These are phyloP conservation scores for Bucco capensis DNA, from an alignment of 2,113 vertebrate genomes.

Conservation along the genomic window DNA sequence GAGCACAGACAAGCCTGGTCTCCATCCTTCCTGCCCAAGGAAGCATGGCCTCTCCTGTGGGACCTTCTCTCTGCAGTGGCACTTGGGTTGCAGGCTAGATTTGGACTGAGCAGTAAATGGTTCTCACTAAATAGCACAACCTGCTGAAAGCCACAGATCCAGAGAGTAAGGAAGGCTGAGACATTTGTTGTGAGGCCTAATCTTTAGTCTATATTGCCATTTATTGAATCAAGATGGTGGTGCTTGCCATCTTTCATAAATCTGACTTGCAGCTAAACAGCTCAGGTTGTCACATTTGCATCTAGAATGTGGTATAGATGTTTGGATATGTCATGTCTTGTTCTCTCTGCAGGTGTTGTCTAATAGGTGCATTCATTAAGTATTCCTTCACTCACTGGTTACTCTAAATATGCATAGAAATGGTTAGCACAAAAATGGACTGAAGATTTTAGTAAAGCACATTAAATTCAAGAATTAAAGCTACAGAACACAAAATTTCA, in stretches of 20 bases:
- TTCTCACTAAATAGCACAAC: not conserved
- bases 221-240: not conserved
- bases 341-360: not conserved
- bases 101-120: not conserved
- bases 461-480: not conserved
- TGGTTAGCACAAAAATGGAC: not conserved
- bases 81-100: not conserved
- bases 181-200: not conserved
- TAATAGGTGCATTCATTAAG: not conserved
- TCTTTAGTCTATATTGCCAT: not conserved
- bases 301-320: not conserved
- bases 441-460: not conserved
- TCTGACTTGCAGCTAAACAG: not conserved
- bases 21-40: not conserved
- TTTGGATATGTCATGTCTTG: not conserved
- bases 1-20: not conserved
- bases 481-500: not conserved
- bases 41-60: fast-evolving
- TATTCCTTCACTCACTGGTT: not conserved
- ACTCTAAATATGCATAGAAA: not conserved
- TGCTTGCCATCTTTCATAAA: not conserved
- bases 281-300: no score
- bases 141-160: not conserved
- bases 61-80: not conserved
- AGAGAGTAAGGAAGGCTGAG: not conserved